Evolutionary conservation across 64 coral and sea anemone species (phyloP).

Genomic region (Astreopora myriophthalma): DNA sequence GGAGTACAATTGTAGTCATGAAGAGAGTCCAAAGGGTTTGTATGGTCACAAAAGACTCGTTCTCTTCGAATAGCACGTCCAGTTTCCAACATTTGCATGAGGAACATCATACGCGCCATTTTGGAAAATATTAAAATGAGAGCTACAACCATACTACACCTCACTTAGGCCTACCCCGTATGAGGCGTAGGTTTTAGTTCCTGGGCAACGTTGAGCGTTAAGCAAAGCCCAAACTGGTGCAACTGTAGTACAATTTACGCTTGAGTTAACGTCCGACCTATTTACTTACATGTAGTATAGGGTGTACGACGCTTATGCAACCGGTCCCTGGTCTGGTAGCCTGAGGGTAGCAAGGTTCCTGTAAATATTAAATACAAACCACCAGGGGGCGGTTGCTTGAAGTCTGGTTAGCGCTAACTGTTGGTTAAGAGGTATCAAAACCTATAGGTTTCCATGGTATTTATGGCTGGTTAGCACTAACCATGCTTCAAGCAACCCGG

Average conservation of each 20-base stretch:
- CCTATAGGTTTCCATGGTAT: no score
- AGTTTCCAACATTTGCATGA: background rate
- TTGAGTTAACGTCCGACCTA: background rate
- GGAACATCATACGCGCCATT: background rate
- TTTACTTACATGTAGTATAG: background rate
- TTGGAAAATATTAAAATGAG: background rate
- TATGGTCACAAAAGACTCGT: background rate
- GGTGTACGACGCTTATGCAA: background rate
- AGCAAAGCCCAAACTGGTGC: background rate
- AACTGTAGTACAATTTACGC: slow-evolving; percentile 10
- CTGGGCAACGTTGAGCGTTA: background rate
- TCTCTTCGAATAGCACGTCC: background rate
- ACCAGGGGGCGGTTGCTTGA: no score
- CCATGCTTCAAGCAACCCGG: no score
- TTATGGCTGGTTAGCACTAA: no score
- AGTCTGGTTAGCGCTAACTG: no score
- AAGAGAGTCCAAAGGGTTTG: slow-evolving; percentile 5
- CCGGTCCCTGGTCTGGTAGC: background rate
- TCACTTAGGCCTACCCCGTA: background rate
- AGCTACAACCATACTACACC: background rate
- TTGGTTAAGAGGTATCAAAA: no score
- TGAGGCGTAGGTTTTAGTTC: background rate
- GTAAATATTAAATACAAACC: no score
- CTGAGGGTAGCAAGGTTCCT: no score
- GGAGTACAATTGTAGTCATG: background rate